Conservation (phyloP, 2,113 vertebrate genomes). For the Halcyon malimbica region DNA sequence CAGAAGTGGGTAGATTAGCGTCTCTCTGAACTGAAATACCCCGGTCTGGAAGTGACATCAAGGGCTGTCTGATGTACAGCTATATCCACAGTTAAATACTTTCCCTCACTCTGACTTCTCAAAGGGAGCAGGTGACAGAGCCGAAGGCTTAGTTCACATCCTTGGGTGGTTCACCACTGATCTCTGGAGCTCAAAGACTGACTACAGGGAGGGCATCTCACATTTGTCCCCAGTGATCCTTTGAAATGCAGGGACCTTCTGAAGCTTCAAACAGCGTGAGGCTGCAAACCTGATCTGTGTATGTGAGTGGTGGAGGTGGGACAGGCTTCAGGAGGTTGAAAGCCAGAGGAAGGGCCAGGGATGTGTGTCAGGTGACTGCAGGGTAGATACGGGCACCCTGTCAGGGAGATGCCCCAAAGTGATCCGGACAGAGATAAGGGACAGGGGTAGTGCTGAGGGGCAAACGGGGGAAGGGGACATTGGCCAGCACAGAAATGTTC, state of each 20-base stretch:
- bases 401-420: background rate
- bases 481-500: background rate
- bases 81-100: background rate
- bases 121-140: background rate
- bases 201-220: background rate
- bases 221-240: background rate
- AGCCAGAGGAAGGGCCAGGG: background rate
- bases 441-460: accelerated
- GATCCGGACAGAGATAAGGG: background rate
- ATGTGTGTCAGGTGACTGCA: background rate
- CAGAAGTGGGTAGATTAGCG: background rate
- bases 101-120: background rate
- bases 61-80: background rate
- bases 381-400: accelerated
- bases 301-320: background rate
- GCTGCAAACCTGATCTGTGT: background rate
- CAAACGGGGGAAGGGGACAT: background rate
- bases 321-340: background rate
- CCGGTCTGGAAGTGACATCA: background rate
- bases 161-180: background rate
- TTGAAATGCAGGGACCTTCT: background rate
- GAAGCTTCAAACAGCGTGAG: background rate
- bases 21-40: background rate
- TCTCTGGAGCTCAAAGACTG: background rate
- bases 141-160: background rate